Conservation (phyloP, 2,113 vertebrate genomes). For the Onychostoma macrolepis region DNA sequence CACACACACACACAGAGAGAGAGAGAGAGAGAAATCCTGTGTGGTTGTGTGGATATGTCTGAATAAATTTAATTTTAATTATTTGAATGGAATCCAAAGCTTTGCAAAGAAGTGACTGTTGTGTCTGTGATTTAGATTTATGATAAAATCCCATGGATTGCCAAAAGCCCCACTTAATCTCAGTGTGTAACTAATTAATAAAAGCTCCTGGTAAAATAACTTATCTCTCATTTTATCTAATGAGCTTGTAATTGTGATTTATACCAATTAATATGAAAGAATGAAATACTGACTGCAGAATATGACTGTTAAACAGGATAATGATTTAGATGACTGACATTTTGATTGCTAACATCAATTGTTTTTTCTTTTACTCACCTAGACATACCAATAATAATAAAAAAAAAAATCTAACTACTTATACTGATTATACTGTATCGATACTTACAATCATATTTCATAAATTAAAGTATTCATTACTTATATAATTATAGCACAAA, state of each 20-base stretch:
- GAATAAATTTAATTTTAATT: conserved; percentile 44
- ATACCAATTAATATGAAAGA: neutral
- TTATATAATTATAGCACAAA: neutral
- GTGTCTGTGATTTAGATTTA: conserved; percentile 21
- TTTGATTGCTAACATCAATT: neutral
- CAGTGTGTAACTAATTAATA: conserved; percentile 19
- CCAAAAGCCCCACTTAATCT: conserved; percentile 37
- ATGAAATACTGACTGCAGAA: neutral
- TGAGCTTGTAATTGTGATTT: conserved; percentile 4
- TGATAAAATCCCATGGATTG: conserved; percentile 8
- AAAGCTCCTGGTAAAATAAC: conserved; percentile 36
- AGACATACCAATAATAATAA: too few relatives aligned
- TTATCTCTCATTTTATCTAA: neutral
- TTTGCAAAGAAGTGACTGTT: conserved; percentile 12
- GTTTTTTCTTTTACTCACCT: neutral
- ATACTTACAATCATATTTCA: neutral
- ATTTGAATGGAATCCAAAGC: conserved; percentile 42
- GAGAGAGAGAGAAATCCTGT: neutral
- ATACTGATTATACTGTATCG: neutral
- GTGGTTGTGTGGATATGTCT: conserved; percentile 14
- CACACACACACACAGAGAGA: neutral
- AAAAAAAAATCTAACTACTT: too few relatives aligned
- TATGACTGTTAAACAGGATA: neutral
- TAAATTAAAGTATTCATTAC: neutral
- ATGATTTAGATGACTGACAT: neutral